phyloP scores from a whole-genome alignment of 2,113 vertebrate species.

The Brachypodius melanocephalos region DNA sequence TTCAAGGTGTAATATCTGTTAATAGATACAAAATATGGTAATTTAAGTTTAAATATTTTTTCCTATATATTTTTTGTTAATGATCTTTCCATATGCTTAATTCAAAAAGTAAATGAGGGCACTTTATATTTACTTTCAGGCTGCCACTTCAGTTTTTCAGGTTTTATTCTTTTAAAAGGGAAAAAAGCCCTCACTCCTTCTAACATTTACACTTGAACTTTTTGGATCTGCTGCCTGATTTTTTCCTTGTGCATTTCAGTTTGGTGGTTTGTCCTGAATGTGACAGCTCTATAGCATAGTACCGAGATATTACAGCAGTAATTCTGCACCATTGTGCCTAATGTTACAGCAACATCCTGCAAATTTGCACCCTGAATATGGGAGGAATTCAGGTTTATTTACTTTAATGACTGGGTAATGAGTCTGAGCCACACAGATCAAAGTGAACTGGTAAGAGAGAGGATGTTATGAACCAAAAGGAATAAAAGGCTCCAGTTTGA shows the following conservation, averaged over 20 bases:
- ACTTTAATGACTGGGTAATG: slow-evolving; percentile 36
- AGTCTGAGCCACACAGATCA: slow-evolving; percentile 4
- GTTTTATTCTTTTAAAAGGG: neutral
- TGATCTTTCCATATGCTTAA: neutral
- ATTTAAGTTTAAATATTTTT: neutral
- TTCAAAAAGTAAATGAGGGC: neutral
- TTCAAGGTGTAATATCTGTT: neutral
- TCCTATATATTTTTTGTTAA: neutral
- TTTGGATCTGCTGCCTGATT: neutral
- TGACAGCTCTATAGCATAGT: slow-evolving; percentile 21
- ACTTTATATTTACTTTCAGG: neutral
- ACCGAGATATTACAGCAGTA: slow-evolving; percentile 56
- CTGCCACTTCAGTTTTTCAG: neutral
- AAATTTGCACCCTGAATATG: slow-evolving; percentile 16
- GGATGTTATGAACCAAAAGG: neutral
- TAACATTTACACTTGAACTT: neutral
- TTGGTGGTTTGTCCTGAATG: neutral
- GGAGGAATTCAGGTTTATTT: slow-evolving; percentile 36
- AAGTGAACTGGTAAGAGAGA: neutral
- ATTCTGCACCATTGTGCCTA: slow-evolving; percentile 28
- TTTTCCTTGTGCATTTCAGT: neutral
- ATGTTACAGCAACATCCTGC: slow-evolving; percentile 28
- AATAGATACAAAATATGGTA: neutral
- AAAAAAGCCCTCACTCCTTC: neutral
- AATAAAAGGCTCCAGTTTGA: neutral